Evolutionary conservation across 2,888 invertebrate genomes (phyloP), one percentile per base, ranked within the genome.

Genomic region (Oegoconia quadripuncta): DNA sequence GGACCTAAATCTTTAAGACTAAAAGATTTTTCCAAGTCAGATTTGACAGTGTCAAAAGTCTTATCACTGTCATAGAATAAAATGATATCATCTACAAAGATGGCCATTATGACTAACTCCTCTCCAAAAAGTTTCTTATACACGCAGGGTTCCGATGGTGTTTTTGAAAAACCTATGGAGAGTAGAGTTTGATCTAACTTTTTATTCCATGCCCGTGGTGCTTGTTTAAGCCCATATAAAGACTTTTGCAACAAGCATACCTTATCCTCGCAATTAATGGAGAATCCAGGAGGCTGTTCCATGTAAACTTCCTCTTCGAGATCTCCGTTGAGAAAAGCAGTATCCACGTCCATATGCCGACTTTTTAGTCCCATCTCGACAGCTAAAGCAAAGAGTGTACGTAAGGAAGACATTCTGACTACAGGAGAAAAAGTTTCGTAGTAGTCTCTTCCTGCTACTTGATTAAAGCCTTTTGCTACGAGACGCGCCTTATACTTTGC

Each of bases 41-140:
- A 17, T 18, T 31, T 31, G 31, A 31, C 31, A 31, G 12, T 17
- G 16, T 31, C 31, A 16, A 15, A 16, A 17, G 33, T 23, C 23
- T 16, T 25, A 41, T 45, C 39, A 39, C 41, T 50, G 35, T 34
- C 25, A 29, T 16, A 25, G 30, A 29, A 30, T 8, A 25, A 6
- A 7, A 44, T 37, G 30, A 46, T 41, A 37, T 47, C 46, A 46
- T 46, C 42, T 3, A 46, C 46, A 44, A 34, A 44, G 7, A 41
- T 9, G 7, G 39, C 35, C 6, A 47, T 20, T 13, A 44, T 36
- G 6, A 30, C 34, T 26, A 14, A 8, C 5, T 25, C 16, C 0
- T 29, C 20, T 5, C 39, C 13, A 34, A 8, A 5, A 3, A 8
- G 30, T 40, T 42, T 46, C 2, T 2, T 30, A 36, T 36, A 46